These are phyloP conservation scores for Cherax quadricarinatus DNA, from an alignment of 1,140 invertebrate genomes.

Conservation along the genomic window DNA sequence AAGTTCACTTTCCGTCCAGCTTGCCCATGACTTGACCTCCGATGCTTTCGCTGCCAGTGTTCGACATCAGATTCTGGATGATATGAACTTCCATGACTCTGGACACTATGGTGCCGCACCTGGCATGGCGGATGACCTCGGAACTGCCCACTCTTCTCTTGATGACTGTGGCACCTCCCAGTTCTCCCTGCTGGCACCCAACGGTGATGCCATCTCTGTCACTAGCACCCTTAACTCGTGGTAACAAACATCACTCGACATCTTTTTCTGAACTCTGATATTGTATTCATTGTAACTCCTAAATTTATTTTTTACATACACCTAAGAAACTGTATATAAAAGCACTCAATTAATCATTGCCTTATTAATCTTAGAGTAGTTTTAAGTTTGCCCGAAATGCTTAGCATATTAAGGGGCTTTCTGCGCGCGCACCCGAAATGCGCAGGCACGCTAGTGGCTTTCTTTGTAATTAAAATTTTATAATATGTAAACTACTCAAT, in stretches of 20 bases:
- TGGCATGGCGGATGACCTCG: neutral
- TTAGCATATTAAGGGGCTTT: no score
- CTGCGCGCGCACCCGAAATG: no score
- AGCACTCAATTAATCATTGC: no score
- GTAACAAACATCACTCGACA: slow-evolving; percentile 81
- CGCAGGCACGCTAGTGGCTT: no score
- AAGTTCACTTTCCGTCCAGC: neutral
- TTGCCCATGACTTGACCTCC: neutral
- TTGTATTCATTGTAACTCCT: no score
- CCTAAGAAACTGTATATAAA: no score
- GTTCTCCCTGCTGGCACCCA: slow-evolving; percentile 87
- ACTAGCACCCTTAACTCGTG: slow-evolving; percentile 94
- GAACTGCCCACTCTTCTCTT: neutral
- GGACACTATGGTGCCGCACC: neutral
- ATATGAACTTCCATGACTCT: neutral
- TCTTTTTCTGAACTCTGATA: no score
- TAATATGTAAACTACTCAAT: no score
- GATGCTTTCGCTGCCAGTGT: neutral
- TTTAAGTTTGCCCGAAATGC: no score
- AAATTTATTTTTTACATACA: no score
- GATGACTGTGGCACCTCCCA: slow-evolving; percentile 80
- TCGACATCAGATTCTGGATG: neutral
- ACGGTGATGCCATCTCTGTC: slow-evolving; percentile 94
- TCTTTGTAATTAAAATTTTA: no score
- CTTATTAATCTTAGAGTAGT: no score